A percentile compares a stretch with the other conserved stretches of the same genome.
Evolutionary conservation across 2,797 vertebrate species (phyloP).

Genomic region (Centroberyx gerrardi): DNA sequence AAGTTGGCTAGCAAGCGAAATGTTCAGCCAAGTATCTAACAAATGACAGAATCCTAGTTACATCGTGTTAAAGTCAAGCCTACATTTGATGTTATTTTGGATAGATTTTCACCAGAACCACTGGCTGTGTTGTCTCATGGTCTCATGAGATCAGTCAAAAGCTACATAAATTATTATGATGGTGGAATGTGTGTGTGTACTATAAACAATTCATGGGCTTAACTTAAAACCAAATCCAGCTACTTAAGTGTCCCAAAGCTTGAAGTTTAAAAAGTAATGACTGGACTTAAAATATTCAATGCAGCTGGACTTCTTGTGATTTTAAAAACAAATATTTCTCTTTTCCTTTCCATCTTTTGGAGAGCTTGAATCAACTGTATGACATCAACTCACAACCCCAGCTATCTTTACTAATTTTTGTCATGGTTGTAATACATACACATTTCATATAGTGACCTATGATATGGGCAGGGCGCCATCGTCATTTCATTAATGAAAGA

Average conservation of each 20-base stretch:
- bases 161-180: too few species aligned
- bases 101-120: too few species aligned
- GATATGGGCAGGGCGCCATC: background rate
- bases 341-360: background rate
- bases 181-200: too few species aligned
- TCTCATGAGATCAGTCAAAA: too few species aligned
- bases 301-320: background rate
- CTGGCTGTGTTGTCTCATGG: too few species aligned
- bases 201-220: too few species aligned
- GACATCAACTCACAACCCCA: background rate
- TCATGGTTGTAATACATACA: conserved; percentile 16
- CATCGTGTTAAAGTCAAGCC: too few species aligned
- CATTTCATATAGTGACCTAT: conserved; percentile 13
- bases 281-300: conserved; percentile 21
- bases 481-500: background rate
- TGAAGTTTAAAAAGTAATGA: background rate
- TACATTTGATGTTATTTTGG: too few species aligned
- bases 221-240: too few species aligned
- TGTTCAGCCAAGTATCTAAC: too few species aligned
- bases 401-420: background rate
- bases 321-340: conserved; percentile 17
- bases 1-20: too few species aligned
- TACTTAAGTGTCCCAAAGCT: background rate
- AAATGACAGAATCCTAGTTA: too few species aligned
- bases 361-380: background rate